Percentiles rank a stretch among this genome's conserved stretches.
Conservation (phyloP, 2,113 vertebrate genomes). For the Amphilophus citrinellus region DNA sequence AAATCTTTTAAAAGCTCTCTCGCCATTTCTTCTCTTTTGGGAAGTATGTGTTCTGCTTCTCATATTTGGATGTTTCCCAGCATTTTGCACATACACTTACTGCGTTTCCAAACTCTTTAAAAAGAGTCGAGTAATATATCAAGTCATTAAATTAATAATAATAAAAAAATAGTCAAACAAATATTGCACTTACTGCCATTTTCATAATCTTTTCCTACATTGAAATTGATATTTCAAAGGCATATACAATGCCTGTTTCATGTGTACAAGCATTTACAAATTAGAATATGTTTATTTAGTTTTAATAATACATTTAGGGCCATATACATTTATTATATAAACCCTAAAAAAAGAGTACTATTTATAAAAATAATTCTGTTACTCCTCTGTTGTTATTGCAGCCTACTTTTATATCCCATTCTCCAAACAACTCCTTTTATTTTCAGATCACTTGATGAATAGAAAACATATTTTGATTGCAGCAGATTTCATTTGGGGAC, state of each 20-base stretch:
- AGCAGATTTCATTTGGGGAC: too few species aligned
- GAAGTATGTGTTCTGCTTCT: conserved; percentile 56
- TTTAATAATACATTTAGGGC: neutral
- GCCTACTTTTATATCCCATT: neutral
- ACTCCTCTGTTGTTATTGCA: too few species aligned
- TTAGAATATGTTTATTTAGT: neutral
- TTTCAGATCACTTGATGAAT: too few species aligned
- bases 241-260: neutral
- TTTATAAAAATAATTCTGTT: too few species aligned
- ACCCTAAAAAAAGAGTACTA: neutral
- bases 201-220: neutral
- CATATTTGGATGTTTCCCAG: conserved; percentile 6
- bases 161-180: neutral
- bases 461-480: too few species aligned
- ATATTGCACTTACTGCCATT: too few species aligned
- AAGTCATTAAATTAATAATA: neutral
- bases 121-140: conserved; percentile 17
- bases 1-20: conserved; percentile 16
- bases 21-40: neutral
- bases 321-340: neutral
- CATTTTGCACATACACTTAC: neutral
- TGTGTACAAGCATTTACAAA: neutral
- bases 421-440: too few species aligned
- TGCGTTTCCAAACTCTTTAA: conserved; percentile 21
- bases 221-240: too few species aligned